Conservation (phyloP, 2,113 vertebrate species). For the Seriola quinqueradiata region DNA sequence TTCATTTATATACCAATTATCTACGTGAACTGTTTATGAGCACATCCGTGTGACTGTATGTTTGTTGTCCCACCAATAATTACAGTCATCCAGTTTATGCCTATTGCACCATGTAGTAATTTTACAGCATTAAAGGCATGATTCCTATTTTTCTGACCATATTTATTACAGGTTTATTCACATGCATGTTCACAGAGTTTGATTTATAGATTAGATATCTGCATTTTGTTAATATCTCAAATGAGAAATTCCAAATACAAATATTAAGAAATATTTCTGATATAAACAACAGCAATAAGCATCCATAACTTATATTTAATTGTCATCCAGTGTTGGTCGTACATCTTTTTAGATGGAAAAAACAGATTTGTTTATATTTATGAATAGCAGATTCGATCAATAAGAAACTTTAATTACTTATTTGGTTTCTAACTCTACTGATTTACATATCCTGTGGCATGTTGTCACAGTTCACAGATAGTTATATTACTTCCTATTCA, state of each 20-base stretch:
- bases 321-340: not conserved
- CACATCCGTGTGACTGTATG: not conserved
- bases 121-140: not conserved
- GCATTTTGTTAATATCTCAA: not conserved
- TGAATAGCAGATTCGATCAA: not conserved
- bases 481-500: constrained; percentile 7
- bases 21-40: not conserved
- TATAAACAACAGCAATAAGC: not conserved
- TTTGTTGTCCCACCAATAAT: not conserved
- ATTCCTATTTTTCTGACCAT: not conserved
- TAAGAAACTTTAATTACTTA: not conserved
- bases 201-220: not conserved
- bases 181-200: not conserved
- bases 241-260: not conserved
- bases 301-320: not conserved
- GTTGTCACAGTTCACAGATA: not conserved
- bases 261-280: not conserved
- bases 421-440: not conserved
- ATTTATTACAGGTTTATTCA: not conserved
- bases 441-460: not conserved
- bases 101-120: not conserved
- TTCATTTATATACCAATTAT: not conserved
- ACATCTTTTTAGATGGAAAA: not conserved
- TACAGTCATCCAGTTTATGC: not conserved
- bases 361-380: not conserved